Evolutionary conservation across 2,888 invertebrate species (phyloP), one percentile per base, ranked within the genome.

Genomic region (Drosophila suboccidentalis): DNA sequence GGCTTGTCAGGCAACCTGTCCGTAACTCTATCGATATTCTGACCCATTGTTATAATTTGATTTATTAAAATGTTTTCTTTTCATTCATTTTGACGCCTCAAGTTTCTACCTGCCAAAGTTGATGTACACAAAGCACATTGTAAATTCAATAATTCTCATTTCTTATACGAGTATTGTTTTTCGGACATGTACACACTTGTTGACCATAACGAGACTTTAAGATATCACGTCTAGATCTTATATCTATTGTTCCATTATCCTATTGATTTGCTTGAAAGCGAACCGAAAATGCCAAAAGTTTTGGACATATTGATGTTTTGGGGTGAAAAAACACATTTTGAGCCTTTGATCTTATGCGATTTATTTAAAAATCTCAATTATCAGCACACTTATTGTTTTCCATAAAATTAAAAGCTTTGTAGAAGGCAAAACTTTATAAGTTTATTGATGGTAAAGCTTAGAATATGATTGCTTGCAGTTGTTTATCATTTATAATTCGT

Each of bases 21-120:
- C 57, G 57, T 61, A 66, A 66, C 43, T 61, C 61, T 53, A 70
- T 71, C 46, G 19, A 60, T 47, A 78, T 55, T 54, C 53, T 44
- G 32, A 43, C 11, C 54, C 34, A 79, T 85, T 76, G 67, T 55
- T 47, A 26, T 26, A 22, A 34, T 67, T 67, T 78, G 80, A 86
- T 78, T 80, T 82, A 88, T 88, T 78, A 57, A 84, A 80, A 82
- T 82, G 75, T 83, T 80, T 78, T 71, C 78, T 49, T 78, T 75
- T 70, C 59, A 72, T 80, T 82, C 17, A 3, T 51, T 41, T 43
- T 73, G 70, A 86, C 72, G 72, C 74, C 66, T 74, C 74, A 82
- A 85, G 85, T 79, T 74, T 39, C 57, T 55, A 32, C 43, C 44
- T 8, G 72, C 49, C 68, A 69, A 53, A 62, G 6, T 54, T 46